A percentile compares a stretch with the other conserved stretches of the same genome.
Conservation (phyloP, 2,113 vertebrate genomes). For the Mesocricetus auratus region DNA sequence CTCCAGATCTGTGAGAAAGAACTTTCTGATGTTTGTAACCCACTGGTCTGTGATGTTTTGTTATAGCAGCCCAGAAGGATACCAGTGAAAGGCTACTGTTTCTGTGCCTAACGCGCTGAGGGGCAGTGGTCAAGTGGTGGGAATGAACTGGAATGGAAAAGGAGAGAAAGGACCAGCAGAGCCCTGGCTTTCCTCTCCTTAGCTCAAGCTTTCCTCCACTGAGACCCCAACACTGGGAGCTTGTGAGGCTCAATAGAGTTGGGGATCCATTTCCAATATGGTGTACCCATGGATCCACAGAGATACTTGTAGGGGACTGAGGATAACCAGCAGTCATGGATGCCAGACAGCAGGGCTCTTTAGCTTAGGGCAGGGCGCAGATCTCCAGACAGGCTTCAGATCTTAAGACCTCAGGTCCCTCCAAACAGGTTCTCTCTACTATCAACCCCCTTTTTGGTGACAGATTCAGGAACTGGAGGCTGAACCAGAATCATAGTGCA, state of each 20-base stretch:
- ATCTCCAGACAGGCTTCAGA: background rate
- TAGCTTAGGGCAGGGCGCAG: background rate
- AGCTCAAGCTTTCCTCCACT: background rate
- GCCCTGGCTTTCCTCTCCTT: background rate
- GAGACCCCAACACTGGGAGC: background rate
- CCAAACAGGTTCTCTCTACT: no score
- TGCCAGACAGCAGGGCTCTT: background rate
- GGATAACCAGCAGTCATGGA: background rate
- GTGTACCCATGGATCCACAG: background rate
- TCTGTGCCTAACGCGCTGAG: background rate
- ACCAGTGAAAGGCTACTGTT: background rate
- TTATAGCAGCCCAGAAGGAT: no score
- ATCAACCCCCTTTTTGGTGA: background rate
- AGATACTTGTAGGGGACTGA: background rate
- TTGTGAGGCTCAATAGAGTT: background rate
- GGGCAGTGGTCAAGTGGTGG: background rate
- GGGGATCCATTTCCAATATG: background rate
- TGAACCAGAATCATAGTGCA: background rate
- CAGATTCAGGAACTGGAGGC: no score
- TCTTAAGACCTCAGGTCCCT: background rate
- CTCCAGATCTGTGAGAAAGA: background rate
- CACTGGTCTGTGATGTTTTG: background rate
- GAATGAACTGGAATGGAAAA: background rate
- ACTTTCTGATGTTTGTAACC: background rate
- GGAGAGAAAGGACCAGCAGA: background rate